Evolutionary conservation across 23 tunicate species (phyloP).

Genomic region (Styela plicata): DNA sequence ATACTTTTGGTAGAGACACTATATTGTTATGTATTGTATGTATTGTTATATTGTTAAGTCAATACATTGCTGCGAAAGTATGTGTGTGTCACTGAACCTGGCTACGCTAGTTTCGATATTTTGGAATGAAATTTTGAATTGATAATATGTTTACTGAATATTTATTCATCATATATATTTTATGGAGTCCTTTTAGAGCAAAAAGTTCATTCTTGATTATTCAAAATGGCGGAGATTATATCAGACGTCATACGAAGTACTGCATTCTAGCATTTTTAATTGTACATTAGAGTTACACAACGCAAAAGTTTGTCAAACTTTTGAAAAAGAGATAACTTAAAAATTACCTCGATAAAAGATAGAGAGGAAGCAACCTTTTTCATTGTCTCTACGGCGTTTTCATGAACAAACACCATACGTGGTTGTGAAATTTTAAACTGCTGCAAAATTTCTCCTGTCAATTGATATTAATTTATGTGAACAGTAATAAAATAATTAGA

Average conservation of each 20-base stretch:
- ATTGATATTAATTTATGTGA: background rate
- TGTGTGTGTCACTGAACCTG: too few relatives aligned
- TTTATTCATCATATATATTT: too few relatives aligned
- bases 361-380: background rate
- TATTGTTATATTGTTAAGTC: too few relatives aligned
- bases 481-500: background rate
- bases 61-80: too few relatives aligned
- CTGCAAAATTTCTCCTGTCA: slow-evolving; percentile 14
- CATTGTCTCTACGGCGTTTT: background rate
- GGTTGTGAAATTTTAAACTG: slow-evolving; percentile 2
- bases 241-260: too few relatives aligned
- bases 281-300: background rate
- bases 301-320: background rate
- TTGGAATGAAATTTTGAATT: too few relatives aligned
- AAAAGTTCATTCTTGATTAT: too few relatives aligned
- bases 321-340: background rate
- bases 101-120: too few relatives aligned
- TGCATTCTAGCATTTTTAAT: background rate
- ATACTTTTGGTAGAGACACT: too few relatives aligned
- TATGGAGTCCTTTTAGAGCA: background rate
- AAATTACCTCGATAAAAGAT: background rate
- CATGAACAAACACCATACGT: background rate
- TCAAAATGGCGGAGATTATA: too few relatives aligned
- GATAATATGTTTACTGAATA: too few relatives aligned
- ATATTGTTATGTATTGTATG: too few relatives aligned